Conservation (phyloP, 2,113 vertebrate genomes). For the Tragulus kanchil region DNA sequence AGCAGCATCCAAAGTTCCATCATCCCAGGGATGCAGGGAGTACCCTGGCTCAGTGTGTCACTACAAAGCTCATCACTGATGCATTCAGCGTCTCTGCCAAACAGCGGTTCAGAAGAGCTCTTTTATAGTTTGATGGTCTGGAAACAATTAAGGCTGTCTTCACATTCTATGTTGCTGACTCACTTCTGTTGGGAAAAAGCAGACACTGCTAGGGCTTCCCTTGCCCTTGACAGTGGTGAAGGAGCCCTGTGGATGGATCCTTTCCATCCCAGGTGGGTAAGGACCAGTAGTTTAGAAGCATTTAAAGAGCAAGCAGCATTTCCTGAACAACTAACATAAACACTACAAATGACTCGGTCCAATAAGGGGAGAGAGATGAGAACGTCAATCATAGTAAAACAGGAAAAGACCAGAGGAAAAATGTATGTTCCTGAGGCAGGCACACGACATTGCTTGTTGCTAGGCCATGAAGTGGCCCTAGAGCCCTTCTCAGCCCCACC, state of each 20-base stretch:
- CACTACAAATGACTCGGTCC: background rate
- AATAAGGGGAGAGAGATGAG: background rate
- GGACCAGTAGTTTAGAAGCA: background rate
- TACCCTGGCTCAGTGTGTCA: constrained; percentile 47
- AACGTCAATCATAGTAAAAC: background rate
- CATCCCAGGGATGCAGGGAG: constrained; percentile 62
- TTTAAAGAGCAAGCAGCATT: constrained; percentile 6
- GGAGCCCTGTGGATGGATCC: background rate
- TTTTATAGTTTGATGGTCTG: constrained; percentile 50
- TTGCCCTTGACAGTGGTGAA: background rate
- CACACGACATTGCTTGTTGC: background rate
- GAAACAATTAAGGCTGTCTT: constrained; percentile 16
- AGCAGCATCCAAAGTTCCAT: constrained; percentile 57
- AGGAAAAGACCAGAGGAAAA: background rate
- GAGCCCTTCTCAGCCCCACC: background rate
- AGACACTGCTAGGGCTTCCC: background rate
- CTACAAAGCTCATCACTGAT: background rate
- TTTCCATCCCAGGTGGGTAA: background rate
- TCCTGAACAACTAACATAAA: constrained; percentile 31
- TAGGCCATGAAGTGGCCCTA: background rate
- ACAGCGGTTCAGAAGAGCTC: background rate
- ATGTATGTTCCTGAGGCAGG: background rate
- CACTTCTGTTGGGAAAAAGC: background rate
- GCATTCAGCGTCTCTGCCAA: background rate
- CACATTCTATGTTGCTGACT: background rate